Percentiles rank a stretch among this genome's conserved stretches.
Evolutionary conservation across 2,888 invertebrate species (phyloP).

Genomic region (Eupithecia tripunctaria): DNA sequence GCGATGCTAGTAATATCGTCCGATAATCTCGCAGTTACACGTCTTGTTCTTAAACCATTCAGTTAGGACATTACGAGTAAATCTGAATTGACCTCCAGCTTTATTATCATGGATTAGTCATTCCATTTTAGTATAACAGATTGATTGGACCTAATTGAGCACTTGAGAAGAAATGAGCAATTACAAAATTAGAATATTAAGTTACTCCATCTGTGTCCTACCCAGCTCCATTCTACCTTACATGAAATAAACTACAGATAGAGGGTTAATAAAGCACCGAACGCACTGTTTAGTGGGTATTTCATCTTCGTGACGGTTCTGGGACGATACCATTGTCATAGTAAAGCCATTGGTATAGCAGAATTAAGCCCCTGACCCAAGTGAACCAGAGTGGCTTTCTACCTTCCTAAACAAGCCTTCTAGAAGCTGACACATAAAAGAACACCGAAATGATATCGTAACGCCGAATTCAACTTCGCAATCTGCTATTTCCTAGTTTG

Average conservation of each 20-base stretch:
- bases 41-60: too few species aligned
- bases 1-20: too few species aligned
- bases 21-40: too few species aligned
- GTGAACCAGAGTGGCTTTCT: background rate
- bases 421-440: background rate
- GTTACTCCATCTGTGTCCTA: slow-evolving; percentile 14
- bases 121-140: slow-evolving; percentile 56
- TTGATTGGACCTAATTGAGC: slow-evolving; percentile 80
- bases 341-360: background rate
- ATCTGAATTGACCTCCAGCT: too few species aligned
- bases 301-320: background rate
- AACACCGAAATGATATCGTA: background rate
- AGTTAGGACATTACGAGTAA: too few species aligned
- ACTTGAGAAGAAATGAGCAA: slow-evolving; percentile 77
- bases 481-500: background rate
- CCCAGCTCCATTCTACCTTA: background rate
- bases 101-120: background rate
- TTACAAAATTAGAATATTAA: slow-evolving; percentile 73
- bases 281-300: background rate
- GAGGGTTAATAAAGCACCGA: background rate
- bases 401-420: background rate
- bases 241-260: background rate
- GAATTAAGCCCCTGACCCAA: background rate
- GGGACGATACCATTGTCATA: background rate
- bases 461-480: background rate